A percentile compares a stretch with the other conserved stretches of the same genome.
These are phyloP conservation scores for Proisotoma minuta DNA, from an alignment of 2,888 invertebrate species.

Conservation along the genomic window DNA sequence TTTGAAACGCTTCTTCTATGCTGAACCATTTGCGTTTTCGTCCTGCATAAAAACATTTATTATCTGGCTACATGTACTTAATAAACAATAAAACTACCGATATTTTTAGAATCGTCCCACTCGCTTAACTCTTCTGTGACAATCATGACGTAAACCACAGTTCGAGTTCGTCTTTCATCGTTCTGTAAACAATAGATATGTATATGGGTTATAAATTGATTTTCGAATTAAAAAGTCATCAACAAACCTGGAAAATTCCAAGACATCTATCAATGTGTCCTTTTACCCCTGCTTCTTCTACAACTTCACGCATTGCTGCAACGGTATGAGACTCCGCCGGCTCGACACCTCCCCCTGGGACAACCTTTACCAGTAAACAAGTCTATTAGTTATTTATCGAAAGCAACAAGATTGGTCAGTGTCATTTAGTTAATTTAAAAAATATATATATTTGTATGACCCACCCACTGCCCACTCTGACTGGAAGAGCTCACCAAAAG, in stretches of 20 bases:
- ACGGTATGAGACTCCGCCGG: constrained; percentile 84
- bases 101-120: constrained; percentile 89
- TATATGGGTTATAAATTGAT: too few species aligned
- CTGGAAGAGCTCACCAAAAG: constrained; percentile 87
- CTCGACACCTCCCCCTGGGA: constrained; percentile 74
- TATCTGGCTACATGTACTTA: too few species aligned
- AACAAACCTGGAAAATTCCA: constrained; percentile 88
- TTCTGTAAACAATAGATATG: constrained; percentile 64
- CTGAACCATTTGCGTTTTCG: constrained; percentile 91
- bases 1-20: constrained; percentile 79
- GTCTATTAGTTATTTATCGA: too few species aligned
- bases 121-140: constrained; percentile 88
- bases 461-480: constrained; percentile 80
- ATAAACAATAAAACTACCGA: constrained; percentile 57
- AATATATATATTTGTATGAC: neutral
- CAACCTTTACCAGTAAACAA: too few species aligned
- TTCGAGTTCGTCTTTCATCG: constrained; percentile 86
- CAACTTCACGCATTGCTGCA: constrained; percentile 87
- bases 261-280: constrained; percentile 83
- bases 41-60: constrained; percentile 56
- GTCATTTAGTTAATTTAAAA: neutral
- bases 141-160: constrained; percentile 88
- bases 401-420: neutral
- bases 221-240: neutral
- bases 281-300: constrained; percentile 93